Evolutionary conservation across 2,113 vertebrate genomes (phyloP).

Genomic region (Podarcis cretensis): DNA sequence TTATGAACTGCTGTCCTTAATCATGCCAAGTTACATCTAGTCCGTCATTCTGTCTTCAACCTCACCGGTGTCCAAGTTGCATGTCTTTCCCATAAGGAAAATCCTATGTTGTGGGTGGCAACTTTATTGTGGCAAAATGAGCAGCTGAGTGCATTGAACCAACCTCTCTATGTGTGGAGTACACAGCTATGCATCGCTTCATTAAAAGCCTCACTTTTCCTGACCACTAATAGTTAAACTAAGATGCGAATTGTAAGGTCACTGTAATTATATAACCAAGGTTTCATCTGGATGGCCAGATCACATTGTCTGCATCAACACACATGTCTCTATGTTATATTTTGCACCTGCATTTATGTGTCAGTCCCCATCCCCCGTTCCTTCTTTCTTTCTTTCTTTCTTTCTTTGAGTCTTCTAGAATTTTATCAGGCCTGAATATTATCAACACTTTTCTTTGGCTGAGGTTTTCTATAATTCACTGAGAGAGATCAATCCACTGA

Average conservation of each 20-base stretch:
- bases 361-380: background rate
- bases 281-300: background rate
- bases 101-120: background rate
- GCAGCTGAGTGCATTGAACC: too few relatives aligned
- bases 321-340: background rate
- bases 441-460: constrained; percentile 24
- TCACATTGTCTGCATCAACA: constrained; percentile 27
- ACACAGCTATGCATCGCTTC: background rate
- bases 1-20: background rate
- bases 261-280: background rate
- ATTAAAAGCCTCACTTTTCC: background rate
- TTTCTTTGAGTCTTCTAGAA: constrained; percentile 43
- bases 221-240: background rate
- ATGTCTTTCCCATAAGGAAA: background rate
- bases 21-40: background rate
- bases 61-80: background rate
- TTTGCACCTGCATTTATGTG: background rate
- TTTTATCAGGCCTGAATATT: constrained; percentile 35
- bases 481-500: constrained; percentile 49
- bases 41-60: background rate
- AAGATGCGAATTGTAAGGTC: background rate
- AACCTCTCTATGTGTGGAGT: background rate
- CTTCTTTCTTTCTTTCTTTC: background rate
- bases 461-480: constrained; percentile 39
- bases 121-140: background rate